Evolutionary conservation across 2,888 invertebrate species (phyloP), one percentile per base, ranked within the genome.

Genomic region (Meteorus cinctellus): DNA sequence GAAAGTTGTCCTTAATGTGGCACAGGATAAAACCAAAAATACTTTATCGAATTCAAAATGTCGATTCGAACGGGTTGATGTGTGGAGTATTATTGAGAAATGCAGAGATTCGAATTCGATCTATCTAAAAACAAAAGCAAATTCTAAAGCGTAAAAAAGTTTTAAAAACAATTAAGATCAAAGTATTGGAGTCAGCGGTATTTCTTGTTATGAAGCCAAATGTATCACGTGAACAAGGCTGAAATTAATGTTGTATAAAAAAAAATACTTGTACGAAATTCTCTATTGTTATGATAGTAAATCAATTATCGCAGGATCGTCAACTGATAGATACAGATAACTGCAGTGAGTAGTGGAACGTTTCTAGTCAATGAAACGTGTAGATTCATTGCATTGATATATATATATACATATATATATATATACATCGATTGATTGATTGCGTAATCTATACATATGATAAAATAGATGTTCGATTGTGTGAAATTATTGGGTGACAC

Each of bases 201-300:
- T 51, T 24, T 48, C 29, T 45, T 62, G 68, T 76, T 72, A 41
- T 62, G 68, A 72, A 76, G 76, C 76, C 76, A 76, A 76, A 76
- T 76, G 66, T 67, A 75, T 75, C 45, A 62, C 68, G 68, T 31
- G 66, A 72, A 68, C 45, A 72, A 76, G 72, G 72, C 76, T 76
- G 76, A 76, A 55, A 72, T 68, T 41, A 76, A 67, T 72, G 72
- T 67, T 76, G 76, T 77, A 76, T 69, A 77, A 76, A 71, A 55
- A 51, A 19, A 19, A 55, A 62, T 45, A 70, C 63, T 70, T 75
- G 65, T 69, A 74, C 45, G 63, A 51, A 74, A 67, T 72, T 74
- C 69, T 77, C 72, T 77, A 77, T 70, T 74, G 73, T 73, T 77
- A 77, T 71, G 55, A 69, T 65, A 74, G 60, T 74, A 67, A 74